Base-by-base conservation (phyloP, 1,140 invertebrate species). In the Asobara japonica region DNA sequence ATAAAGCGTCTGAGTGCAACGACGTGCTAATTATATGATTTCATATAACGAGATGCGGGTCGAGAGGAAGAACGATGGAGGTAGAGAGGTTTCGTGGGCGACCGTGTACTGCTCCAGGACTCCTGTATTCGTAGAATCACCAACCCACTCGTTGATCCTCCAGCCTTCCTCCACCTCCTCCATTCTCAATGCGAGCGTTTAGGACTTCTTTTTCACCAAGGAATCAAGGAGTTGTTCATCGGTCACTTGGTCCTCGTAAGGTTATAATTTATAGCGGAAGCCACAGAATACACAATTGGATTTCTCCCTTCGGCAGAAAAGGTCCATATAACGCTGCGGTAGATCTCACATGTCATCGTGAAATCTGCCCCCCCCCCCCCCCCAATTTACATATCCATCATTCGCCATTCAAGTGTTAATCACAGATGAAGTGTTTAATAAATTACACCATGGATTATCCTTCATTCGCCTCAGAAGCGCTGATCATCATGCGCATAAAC, bases 11-110 rank as follows among this genome's bases (percentile, higher is more conserved):
- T 74, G 72, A 81, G 80, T 75, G 77, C 78, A 82, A 83, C 80
- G 79, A 82, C 79, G 83, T 86, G 84, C 82, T 86, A 84, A 86
- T 86, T 85, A 84, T 83, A 84, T 80, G 82, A 84, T 81, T 84
- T 79, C 71, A 81, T 79, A 82, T 83, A 85, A 86, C 83, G 79
- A 85, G 83, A 86, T 86, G 82, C 82, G 83, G 83, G 83, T 83
- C 71, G 29, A 25, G 7, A 4, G 25, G 41, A 27, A 48, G 38
- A 65, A n/a, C 20, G 45, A 20, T 27, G 25, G 30, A 48, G 27
- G 60, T 20, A 45, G 48, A 51, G 27, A 27, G 33, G 29, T 48
- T 56, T 56, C 22, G 18, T 56, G 51, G 51, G 22, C 51, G 51
- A 56, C 5, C 20, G 51, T 56, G 22, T 27, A 25, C 18, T 67